Base-by-base conservation (phyloP, 2,888 invertebrate species). In the Cancer borealis region DNA sequence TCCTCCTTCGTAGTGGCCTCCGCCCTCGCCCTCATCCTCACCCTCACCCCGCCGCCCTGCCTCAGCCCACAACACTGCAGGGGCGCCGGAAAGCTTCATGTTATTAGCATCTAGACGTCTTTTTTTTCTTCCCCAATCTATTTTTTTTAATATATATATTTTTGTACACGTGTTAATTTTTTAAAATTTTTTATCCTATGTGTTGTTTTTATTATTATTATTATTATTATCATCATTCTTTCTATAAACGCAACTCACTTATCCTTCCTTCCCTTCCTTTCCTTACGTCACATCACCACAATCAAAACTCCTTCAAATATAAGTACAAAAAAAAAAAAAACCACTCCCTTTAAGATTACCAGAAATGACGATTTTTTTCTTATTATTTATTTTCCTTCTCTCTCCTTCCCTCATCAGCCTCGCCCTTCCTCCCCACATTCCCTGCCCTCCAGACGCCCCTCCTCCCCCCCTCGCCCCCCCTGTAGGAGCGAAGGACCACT, bases 401-500 rank as follows among this genome's bases (percentile, higher is more conserved):
- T 46, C 92, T 79, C 26, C 10, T n/a, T 12, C 5, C 17, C 92
- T n/a, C 92, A 17, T 46, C n/a, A 79, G 14, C 84, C 49, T 21
- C 45, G 49, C 39, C 45, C 87, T 4, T n/a, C 54, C 87, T 46
- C 1, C 30, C 39, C 17, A 46, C 79, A 21, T 30, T 39, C 46
- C 87, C n/a, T 30, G 26, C 45, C 66, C 66, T 45, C 88, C 8
- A 8, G 14, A 21, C 88, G 26, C 87, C 39, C 87, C 87, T n/a
- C 49, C 12, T 45, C 60, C n/a, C 91, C 89, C 88, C 45, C 93
- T 39, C 45, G 10, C 26, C 73, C 84, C 39, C 93, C 89, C 90
- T 90, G 49, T 39, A n/a, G 91, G 54, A 54, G 93, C 45, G 49
- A 91, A 89, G 90, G 93, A 39, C 54, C 93, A 93, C 84, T 93